These are phyloP conservation scores for Caenorhabditis angaria DNA, from an alignment of 2,888 invertebrate genomes.

Conservation along the genomic window DNA sequence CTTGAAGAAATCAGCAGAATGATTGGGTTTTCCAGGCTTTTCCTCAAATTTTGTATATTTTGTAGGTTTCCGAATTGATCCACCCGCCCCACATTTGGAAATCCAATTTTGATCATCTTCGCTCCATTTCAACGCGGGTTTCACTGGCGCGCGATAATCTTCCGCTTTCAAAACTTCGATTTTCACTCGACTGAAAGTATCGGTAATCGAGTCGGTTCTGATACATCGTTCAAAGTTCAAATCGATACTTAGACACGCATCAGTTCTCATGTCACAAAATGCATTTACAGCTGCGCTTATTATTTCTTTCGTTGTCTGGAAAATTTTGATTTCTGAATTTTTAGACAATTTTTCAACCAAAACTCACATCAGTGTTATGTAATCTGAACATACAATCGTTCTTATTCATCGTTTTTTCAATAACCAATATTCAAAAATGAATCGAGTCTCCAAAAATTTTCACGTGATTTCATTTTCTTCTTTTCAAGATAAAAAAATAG, in stretches of 20 bases:
- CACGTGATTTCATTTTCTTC: no score
- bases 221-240: constrained; percentile 19
- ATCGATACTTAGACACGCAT: constrained; percentile 25
- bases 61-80: not conserved
- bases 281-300: constrained; percentile 32
- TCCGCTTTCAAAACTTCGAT: constrained; percentile 22
- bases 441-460: no score
- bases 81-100: constrained; percentile 1
- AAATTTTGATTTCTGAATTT: not conserved
- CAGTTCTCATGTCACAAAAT: constrained; percentile 30
- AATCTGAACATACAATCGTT: not conserved
- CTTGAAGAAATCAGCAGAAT: not conserved
- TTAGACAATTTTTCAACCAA: not conserved
- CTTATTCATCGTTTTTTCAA: constrained; percentile 3
- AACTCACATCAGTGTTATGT: constrained; percentile 35
- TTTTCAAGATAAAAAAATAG: no score
- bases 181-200: constrained; percentile 9
- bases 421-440: not conserved
- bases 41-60: not conserved
- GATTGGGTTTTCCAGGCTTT: not conserved
- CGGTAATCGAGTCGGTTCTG: constrained; percentile 15
- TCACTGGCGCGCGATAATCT: constrained; percentile 22
- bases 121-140: constrained; percentile 5
- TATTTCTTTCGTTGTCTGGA: constrained; percentile 31
- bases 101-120: constrained; percentile 23